Evolutionary conservation across 2,797 vertebrate species (phyloP).

Genomic region (Pogoniulus pusillus): DNA sequence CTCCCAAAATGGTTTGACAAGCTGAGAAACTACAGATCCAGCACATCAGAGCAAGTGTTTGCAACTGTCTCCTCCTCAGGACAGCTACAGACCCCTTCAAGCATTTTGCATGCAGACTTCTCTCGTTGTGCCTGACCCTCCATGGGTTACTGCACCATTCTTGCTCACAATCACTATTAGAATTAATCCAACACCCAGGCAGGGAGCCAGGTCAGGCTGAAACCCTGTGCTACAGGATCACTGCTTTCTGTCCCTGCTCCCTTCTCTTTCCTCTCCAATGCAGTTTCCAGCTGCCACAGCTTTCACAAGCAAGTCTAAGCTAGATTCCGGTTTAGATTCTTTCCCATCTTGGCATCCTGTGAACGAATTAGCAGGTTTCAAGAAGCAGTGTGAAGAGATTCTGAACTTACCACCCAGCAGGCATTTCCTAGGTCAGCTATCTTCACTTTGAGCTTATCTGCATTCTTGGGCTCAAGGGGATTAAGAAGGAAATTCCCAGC

Average conservation of each 20-base stretch:
- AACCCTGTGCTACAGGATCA: neutral
- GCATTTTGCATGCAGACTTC: neutral
- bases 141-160: neutral
- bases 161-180: too few species aligned
- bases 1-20: neutral
- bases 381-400: neutral
- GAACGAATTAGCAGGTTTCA: conserved; percentile 8
- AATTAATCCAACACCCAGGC: neutral
- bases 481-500: conserved; percentile 93
- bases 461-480: conserved; percentile 95
- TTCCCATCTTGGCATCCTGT: neutral
- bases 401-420: conserved; percentile 96
- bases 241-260: neutral
- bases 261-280: too few species aligned
- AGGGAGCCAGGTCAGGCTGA: neutral
- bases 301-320: neutral
- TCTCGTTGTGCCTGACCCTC: neutral
- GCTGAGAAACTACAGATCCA: neutral
- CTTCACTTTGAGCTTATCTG: conserved; percentile 97
- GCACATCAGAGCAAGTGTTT: neutral
- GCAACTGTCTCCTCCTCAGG: neutral
- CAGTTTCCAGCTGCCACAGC: neutral
- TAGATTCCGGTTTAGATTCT: neutral
- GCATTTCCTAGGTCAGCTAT: conserved; percentile 98
- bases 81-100: neutral